Conservation (phyloP, 2,888 invertebrate genomes). For the Himalopsyche japonica region DNA sequence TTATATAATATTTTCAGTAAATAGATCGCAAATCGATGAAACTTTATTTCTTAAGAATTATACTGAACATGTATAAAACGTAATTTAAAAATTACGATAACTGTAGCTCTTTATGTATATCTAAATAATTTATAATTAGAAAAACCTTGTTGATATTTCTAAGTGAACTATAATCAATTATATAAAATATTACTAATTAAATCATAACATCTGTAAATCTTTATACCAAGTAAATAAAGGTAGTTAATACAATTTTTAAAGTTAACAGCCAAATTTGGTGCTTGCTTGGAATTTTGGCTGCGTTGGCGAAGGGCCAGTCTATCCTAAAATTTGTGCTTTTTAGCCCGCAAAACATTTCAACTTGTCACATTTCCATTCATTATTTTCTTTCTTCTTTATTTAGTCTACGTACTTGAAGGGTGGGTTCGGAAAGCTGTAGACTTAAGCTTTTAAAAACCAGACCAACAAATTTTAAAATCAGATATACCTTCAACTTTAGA, state of each 20-base stretch:
- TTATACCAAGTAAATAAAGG: not conserved
- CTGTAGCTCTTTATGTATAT: too few species aligned
- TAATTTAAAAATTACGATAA: too few species aligned
- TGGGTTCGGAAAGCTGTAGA: not conserved
- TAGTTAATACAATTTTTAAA: conserved; percentile 12
- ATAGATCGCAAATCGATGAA: too few species aligned
- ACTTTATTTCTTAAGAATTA: too few species aligned
- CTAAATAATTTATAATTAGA: too few species aligned
- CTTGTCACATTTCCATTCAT: conserved; percentile 40
- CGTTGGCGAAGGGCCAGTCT: conserved; percentile 20
- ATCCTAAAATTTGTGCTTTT: not conserved
- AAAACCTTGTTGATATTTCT: too few species aligned
- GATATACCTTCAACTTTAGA: not conserved
- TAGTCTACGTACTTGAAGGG: not conserved
- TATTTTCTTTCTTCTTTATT: conserved; percentile 26
- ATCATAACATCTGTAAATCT: not conserved
- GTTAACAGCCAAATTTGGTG: not conserved
- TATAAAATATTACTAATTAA: too few species aligned
- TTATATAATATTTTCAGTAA: too few species aligned
- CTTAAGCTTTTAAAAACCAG: not conserved
- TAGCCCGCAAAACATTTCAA: conserved; percentile 30
- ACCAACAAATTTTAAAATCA: conserved; percentile 10
- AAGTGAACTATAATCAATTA: too few species aligned
- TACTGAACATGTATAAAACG: too few species aligned
- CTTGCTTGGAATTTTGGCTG: conserved; percentile 9